Evolutionary conservation across 1,140 invertebrate species (phyloP), one percentile per base, ranked within the genome.

Genomic region (Pristionchus pacificus): DNA sequence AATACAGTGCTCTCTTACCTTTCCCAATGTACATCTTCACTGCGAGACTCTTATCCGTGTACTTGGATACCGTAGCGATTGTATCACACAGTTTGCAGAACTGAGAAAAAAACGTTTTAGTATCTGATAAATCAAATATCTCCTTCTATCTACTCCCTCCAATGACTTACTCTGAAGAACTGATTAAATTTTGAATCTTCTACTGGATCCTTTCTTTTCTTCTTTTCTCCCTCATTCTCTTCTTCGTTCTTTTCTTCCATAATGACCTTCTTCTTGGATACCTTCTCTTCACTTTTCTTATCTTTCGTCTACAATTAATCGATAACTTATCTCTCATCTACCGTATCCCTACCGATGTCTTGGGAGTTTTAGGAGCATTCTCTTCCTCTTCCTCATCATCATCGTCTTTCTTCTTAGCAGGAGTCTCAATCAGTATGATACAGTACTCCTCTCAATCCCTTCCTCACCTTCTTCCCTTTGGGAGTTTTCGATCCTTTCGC

Each of bases 131-230:
- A 49, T 6, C 6, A 49, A 49, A 49, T 49, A 49, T 49, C 19
- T 19, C 19, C 38, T 10, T 49, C 19, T 6, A n/a, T n/a, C n/a
- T n/a, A n/a, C n/a, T n/a, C n/a, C n/a, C n/a, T n/a, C n/a, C n/a
- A n/a, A n/a, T n/a, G n/a, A n/a, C 31, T 3, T 2, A 73, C 71
- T 32, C 68, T 69, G n/a, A 63, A 49, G 49, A 73, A 73, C 2
- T 59, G 32, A 63, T 73, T 73, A 61, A 25, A 68, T 28, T 73
- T 70, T 3, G 60, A 57, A 38, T 64, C 64, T 28, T 72, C 71
- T 27, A 67, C 58, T 19, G 60, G 38, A 32, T 69, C 71, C 15
- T 63, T 27, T 38, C 57, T 58, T 63, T 68, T 19, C 71, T 28
- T 29, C 31, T 73, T 15, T 38, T 68, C 13, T 58, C 13, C 33